Conservation (phyloP, 2,113 vertebrate genomes). For the Grammatotria lemairii region DNA sequence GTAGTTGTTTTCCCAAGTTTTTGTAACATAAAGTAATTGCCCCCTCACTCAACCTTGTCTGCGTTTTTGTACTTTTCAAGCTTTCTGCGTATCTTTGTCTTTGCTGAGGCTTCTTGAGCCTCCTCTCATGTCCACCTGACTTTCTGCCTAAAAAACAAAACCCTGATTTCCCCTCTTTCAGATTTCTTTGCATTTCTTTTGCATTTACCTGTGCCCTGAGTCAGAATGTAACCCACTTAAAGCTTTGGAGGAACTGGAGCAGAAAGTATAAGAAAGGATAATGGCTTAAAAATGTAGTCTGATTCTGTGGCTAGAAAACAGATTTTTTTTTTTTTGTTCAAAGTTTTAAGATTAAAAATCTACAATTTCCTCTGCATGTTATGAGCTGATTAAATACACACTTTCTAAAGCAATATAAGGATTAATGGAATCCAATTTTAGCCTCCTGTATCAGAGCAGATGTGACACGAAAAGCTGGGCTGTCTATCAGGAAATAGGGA, state of each 20-base stretch:
- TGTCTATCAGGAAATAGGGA: not conserved
- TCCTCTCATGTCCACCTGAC: not conserved
- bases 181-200: constrained; percentile 22
- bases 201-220: not conserved
- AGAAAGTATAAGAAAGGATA: not conserved
- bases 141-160: not conserved
- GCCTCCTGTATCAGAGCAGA: not conserved
- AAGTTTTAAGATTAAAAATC: not conserved
- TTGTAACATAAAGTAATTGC: not conserved
- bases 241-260: not conserved
- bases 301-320: not conserved
- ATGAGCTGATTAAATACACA: not conserved
- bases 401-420: not conserved
- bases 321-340: not conserved
- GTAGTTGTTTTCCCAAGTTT: not conserved
- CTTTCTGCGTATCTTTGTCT: not conserved
- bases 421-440: not conserved
- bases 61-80: not conserved
- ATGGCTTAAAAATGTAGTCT: not conserved
- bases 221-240: not conserved
- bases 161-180: not conserved
- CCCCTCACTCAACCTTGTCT: not conserved
- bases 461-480: not conserved
- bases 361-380: not conserved
- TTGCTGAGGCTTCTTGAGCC: not conserved